A percentile compares a stretch with the other conserved stretches of the same genome.
These are phyloP conservation scores for Drosophila nikananu DNA, from an alignment of 1,140 invertebrate genomes.

Conservation along the genomic window DNA sequence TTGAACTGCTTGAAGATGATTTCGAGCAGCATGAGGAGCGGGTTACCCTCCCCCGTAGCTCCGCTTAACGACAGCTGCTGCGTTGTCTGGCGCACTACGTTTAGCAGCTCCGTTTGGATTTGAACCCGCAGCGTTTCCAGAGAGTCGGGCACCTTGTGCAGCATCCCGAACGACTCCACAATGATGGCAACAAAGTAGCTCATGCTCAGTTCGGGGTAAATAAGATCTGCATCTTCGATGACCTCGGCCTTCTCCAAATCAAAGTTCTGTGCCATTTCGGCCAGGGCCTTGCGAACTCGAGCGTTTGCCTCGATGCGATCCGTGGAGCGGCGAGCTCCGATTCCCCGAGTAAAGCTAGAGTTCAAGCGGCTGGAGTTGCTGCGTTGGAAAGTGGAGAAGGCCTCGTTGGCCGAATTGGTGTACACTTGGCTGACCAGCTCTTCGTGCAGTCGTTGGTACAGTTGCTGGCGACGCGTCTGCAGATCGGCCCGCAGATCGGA, in stretches of 20 bases:
- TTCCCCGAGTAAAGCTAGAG: conserved; percentile 87
- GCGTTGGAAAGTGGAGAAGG: conserved; percentile 86
- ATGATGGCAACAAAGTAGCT: conserved; percentile 92
- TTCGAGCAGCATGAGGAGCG: conserved; percentile 87
- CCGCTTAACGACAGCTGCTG: conserved; percentile 88
- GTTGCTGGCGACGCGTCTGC: conserved; percentile 90
- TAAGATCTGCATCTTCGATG: conserved; percentile 88
- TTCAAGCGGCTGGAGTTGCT: conserved; percentile 88
- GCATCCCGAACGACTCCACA: conserved; percentile 93
- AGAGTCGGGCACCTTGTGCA: conserved; percentile 94
- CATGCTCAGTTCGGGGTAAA: conserved; percentile 89
- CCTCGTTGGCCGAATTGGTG: conserved; percentile 88
- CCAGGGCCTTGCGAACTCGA: conserved; percentile 85
- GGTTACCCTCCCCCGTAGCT: conserved; percentile 67
- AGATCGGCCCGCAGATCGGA: conserved; percentile 91
- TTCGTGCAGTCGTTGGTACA: conserved; percentile 90
- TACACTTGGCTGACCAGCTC: conserved; percentile 92
- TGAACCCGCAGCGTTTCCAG: conserved; percentile 93
- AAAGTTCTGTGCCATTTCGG: conserved; percentile 85
- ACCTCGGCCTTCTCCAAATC: conserved; percentile 85
- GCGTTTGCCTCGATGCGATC: conserved; percentile 85
- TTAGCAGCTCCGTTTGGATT: conserved; percentile 92
- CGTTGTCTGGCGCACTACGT: conserved; percentile 91
- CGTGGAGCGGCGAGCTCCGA: conserved; percentile 86
- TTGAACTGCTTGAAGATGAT: conserved; percentile 92